Conservation (phyloP, 2,888 invertebrate genomes). For the Andrena chrysosceles region DNA sequence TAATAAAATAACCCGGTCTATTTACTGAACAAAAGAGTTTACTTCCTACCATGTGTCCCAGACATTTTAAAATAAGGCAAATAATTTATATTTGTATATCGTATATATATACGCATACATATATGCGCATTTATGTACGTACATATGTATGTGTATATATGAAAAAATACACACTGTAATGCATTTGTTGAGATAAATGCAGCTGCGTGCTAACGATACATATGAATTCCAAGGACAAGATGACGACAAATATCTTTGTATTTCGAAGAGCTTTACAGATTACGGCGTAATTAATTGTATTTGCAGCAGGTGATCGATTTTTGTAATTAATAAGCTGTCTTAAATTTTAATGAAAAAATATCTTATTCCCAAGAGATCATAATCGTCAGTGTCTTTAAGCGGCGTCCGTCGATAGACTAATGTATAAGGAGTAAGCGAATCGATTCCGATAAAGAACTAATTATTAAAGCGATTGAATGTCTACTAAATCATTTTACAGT, state of each 20-base stretch:
- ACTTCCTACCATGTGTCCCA: constrained; percentile 56
- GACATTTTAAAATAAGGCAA: constrained; percentile 67
- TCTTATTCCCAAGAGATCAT: constrained; percentile 29
- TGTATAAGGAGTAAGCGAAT: constrained; percentile 27
- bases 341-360: constrained; percentile 17
- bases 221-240: constrained; percentile 36
- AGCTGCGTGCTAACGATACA: constrained; percentile 28
- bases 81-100: constrained; percentile 74
- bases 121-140: too few relatives aligned
- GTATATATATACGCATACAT: constrained; percentile 11
- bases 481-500: constrained; percentile 44
- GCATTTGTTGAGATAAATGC: constrained; percentile 50
- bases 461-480: constrained; percentile 28
- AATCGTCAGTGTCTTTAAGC: constrained; percentile 54
- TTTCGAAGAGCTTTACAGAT: constrained; percentile 56
- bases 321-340: constrained; percentile 47
- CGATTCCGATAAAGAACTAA: constrained; percentile 14
- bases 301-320: constrained; percentile 39
- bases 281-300: constrained; percentile 61
- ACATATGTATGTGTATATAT: constrained; percentile 15
- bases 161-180: constrained; percentile 22
- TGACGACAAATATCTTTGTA: constrained; percentile 38
- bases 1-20: constrained; percentile 57
- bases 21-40: constrained; percentile 44
- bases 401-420: constrained; percentile 40